Percentiles rank a stretch among this genome's conserved stretches.
These are phyloP conservation scores for Amphilophus citrinellus DNA, from an alignment of 2,113 vertebrate species.

Conservation along the genomic window DNA sequence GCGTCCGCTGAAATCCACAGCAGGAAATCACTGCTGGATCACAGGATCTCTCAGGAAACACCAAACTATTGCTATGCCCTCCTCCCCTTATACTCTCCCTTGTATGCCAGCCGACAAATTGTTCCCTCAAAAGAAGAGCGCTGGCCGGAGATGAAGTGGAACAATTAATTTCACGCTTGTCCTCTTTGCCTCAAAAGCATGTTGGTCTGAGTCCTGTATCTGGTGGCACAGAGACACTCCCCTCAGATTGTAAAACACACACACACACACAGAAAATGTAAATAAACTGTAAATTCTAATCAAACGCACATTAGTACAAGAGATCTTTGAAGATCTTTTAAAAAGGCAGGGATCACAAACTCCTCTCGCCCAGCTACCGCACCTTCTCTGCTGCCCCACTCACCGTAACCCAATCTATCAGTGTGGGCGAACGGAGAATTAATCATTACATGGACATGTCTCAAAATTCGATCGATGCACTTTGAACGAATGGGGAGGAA, in stretches of 20 bases:
- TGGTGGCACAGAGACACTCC: constrained; percentile 82
- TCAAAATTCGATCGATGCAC: constrained; percentile 86
- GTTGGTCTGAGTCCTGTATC: constrained; percentile 93
- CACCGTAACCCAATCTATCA: constrained; percentile 88
- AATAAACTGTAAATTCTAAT: constrained; percentile 43
- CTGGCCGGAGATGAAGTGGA: constrained; percentile 93
- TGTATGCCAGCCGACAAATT: constrained; percentile 87
- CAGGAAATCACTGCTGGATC: constrained; percentile 57
- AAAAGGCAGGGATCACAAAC: constrained; percentile 43
- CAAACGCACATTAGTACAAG: constrained; percentile 38
- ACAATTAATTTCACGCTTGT: constrained; percentile 99
- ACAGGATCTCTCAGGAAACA: constrained; percentile 62
- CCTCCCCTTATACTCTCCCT: constrained; percentile 60
- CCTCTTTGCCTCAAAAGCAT: constrained; percentile 89
- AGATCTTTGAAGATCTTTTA: constrained; percentile 46
- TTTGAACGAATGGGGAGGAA: constrained; percentile 68
- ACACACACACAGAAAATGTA: constrained; percentile 18
- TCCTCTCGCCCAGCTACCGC: constrained; percentile 13
- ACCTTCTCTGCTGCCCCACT: constrained; percentile 16
- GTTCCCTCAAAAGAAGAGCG: constrained; percentile 89
- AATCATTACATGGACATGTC: constrained; percentile 82
- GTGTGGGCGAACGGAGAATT: constrained; percentile 87
- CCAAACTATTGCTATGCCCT: constrained; percentile 54
- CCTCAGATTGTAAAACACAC: constrained; percentile 62
- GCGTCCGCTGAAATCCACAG: constrained; percentile 35